A percentile compares a stretch with the other conserved stretches of the same genome.
Conservation (phyloP, 2,113 vertebrate genomes). For the Carettochelys insculpta region DNA sequence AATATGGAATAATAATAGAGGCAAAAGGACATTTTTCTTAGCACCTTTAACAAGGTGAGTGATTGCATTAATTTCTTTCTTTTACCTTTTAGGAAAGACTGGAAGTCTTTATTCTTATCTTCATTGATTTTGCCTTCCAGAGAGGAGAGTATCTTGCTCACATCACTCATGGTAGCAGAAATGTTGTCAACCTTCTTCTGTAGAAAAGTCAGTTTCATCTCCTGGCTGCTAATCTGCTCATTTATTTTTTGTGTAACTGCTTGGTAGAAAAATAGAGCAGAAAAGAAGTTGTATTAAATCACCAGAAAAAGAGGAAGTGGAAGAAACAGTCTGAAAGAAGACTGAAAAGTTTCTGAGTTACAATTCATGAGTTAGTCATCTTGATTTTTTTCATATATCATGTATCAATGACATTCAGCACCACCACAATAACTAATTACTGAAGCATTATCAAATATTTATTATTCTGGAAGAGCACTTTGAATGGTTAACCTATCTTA, state of each 20-base stretch:
- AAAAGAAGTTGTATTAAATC: background rate
- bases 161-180: conserved; percentile 64
- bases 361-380: background rate
- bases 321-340: background rate
- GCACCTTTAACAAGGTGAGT: conserved; percentile 45
- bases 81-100: conserved; percentile 81
- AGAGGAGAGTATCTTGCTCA: conserved; percentile 69
- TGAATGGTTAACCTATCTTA: conserved; percentile 50
- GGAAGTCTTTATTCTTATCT: conserved; percentile 72
- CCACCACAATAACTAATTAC: conserved; percentile 46
- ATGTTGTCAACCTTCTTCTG: conserved; percentile 78
- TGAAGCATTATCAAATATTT: conserved; percentile 37
- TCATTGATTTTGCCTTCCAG: conserved; percentile 80
- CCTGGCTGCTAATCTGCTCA: conserved; percentile 76
- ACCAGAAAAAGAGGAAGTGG: accelerated
- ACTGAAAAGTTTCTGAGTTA: conserved; percentile 16
- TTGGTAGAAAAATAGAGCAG: conserved; percentile 31
- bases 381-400: conserved; percentile 35
- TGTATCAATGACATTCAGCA: conserved; percentile 26
- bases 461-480: conserved; percentile 22
- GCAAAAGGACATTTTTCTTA: background rate
- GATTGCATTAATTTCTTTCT: conserved; percentile 67
- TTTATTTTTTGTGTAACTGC: conserved; percentile 73
- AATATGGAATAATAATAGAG: background rate
- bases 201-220: conserved; percentile 71